These are phyloP conservation scores for Pseudomyrmex gracilis DNA, from an alignment of 1,140 invertebrate species.

Conservation along the genomic window DNA sequence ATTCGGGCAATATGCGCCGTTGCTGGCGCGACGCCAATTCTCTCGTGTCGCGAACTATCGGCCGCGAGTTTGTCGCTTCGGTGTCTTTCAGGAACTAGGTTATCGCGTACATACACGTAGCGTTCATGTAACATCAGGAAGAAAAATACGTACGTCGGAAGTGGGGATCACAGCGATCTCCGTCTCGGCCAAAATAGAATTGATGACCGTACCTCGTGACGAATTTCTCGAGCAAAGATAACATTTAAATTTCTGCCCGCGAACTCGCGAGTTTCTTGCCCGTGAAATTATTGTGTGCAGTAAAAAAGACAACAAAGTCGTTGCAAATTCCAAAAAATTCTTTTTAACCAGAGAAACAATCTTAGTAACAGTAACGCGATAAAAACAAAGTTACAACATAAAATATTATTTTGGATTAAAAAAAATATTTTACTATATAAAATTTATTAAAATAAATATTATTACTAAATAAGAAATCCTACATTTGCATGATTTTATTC, in stretches of 20 bases:
- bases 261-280: background rate
- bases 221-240: background rate
- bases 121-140: background rate
- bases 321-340: background rate
- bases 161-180: conserved; percentile 14
- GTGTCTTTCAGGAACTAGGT: conserved; percentile 46
- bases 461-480: background rate
- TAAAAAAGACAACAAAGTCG: background rate
- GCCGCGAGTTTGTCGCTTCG: conserved; percentile 48
- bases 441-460: background rate
- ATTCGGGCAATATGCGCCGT: conserved; percentile 47
- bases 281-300: background rate
- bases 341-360: too few relatives aligned
- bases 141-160: conserved; percentile 8
- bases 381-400: too few relatives aligned
- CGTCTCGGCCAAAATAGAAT: conserved; percentile 25
- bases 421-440: background rate
- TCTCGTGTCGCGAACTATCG: conserved; percentile 14
- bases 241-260: background rate
- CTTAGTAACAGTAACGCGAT: background rate
- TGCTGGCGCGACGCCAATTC: conserved; percentile 56
- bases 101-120: conserved; percentile 35
- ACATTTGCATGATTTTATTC: background rate
- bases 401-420: too few relatives aligned
- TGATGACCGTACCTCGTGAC: conserved; percentile 31